Conservation (phyloP, 2,888 invertebrate species). For the Saturnia japonica region DNA sequence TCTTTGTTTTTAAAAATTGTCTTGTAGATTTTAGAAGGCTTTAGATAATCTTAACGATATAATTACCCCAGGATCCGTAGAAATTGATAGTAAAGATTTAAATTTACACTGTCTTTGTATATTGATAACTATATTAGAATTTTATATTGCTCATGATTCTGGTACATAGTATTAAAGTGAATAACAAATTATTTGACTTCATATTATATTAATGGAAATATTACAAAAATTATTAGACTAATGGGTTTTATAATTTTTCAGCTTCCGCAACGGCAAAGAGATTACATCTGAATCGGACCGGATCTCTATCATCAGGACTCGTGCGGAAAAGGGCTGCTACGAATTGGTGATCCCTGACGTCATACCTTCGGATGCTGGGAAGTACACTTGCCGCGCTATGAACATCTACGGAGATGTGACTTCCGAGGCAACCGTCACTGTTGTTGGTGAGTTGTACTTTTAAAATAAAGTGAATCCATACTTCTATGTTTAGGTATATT, state of each 20-base stretch:
- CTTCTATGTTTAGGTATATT: too few relatives aligned
- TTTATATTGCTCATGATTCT: too few relatives aligned
- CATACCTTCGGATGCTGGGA: constrained; percentile 88
- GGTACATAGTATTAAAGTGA: too few relatives aligned
- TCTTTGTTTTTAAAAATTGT: too few relatives aligned
- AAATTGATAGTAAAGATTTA: not conserved
- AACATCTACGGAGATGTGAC: constrained; percentile 91
- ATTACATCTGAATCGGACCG: constrained; percentile 86
- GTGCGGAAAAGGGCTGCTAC: constrained; percentile 91
- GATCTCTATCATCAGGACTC: constrained; percentile 87
- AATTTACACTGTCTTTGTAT: not conserved
- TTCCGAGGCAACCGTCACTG: constrained; percentile 89
- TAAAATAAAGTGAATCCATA: not conserved
- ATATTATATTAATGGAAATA: too few relatives aligned
- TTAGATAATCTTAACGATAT: not conserved
- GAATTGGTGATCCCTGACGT: constrained; percentile 94
- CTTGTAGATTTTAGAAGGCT: not conserved
- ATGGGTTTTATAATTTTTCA: constrained; percentile 51
- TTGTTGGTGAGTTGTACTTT: constrained; percentile 83
- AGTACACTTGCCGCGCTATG: constrained; percentile 91
- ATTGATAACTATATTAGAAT: too few relatives aligned
- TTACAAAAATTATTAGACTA: not conserved
- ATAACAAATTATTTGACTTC: too few relatives aligned
- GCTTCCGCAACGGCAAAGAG: constrained; percentile 91
- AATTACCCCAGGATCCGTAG: not conserved